Base-by-base conservation (phyloP, 2,797 vertebrate species). In the Threskiornis aethiopicus region DNA sequence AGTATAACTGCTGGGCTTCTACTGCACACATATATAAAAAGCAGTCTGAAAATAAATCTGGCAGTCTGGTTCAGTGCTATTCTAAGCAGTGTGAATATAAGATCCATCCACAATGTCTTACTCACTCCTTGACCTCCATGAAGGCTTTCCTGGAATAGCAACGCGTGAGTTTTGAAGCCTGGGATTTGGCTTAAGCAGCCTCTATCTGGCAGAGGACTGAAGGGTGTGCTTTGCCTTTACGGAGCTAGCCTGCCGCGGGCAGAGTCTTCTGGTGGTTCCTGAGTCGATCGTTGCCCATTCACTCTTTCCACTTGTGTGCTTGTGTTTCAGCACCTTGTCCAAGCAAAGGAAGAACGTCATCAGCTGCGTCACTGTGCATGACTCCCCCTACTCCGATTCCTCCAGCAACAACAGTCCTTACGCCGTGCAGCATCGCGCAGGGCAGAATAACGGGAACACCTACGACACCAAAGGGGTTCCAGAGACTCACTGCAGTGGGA, bases 291-390 rank as follows among this genome's bases (percentile, higher is more conserved):
- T 5, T 72, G n/a, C 61, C 72, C 22, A 0, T 82, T 97, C 89
- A 97, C 89, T 59, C 89, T 91, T 93, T 81, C 86, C 44, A 19
- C 33, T 67, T 33, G 22, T 92, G 41, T 75, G 75, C 61, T 95
- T 97, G n/a, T 58, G 83, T 96, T 96, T 31, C 98, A 99, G 99
- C 98, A 99, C 98, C 16, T 98, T 99, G 95, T 99, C 99, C 92
- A 99, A 99, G 97, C 99, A 99, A 92, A 99, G 99, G 93, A 99
- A 99, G 98, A 99, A 99, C 20, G 99, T 99, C 97, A 99, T 99
- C 98, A 99, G 99, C 98, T 99, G 99, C 15, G 99, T 99, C 97
- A 99, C 99, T 1, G 99, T 99, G 97, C 99, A 99, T 4, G 99
- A 99, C 97, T 99, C 99, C 4, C 99, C 99, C 7, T 99, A 99